Evolutionary conservation across 2,797 vertebrate species (phyloP), one percentile per base, ranked within the genome.

Genomic region (Oreortyx pictus): DNA sequence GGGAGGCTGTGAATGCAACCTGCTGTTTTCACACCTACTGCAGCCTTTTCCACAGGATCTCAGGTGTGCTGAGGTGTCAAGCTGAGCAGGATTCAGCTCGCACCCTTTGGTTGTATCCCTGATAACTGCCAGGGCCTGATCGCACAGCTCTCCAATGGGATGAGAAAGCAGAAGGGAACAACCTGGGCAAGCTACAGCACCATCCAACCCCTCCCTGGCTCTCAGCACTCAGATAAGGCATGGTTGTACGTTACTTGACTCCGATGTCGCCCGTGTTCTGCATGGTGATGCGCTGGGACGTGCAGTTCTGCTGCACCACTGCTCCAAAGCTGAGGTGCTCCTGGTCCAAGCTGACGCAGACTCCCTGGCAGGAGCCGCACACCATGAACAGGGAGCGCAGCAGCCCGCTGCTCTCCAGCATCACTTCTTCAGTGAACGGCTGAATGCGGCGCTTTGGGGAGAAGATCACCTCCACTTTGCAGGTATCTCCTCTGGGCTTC

Each of bases 271-370:
- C 98, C 0, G 95, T 96, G 97, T 99, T 99, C 70, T 94, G 94
- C 97, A 99, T 97, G 50, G 97, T 16, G 83, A 98, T 85, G 75
- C 86, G 98, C 49, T 97, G 98, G 1, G 70, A 97, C 15, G 96
- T 90, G 84, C 97, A 97, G 76, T 98, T 98, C 64, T 96, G 96
- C 82, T 97, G 97, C 43, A 98, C 96, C 14, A 98, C 98, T 0
- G 98, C 98, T 52, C 99, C 99, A 31, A 99, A 99, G 49, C 97
- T 93, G 33, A 99, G 64, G 33, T 98, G 97, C 14, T 98, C 97
- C 92, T 97, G 98, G 93, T 99, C 98, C 94, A 99, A 89, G 73
- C 94, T 97, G 74, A 99, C 97, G 54, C 97, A 96, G 66, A 98
- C 95, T 78, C 97, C 98, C 95, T 98, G 98, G 95, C 99, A 98